Conservation (phyloP, 1,140 invertebrate species). For the Bombus superbus region DNA sequence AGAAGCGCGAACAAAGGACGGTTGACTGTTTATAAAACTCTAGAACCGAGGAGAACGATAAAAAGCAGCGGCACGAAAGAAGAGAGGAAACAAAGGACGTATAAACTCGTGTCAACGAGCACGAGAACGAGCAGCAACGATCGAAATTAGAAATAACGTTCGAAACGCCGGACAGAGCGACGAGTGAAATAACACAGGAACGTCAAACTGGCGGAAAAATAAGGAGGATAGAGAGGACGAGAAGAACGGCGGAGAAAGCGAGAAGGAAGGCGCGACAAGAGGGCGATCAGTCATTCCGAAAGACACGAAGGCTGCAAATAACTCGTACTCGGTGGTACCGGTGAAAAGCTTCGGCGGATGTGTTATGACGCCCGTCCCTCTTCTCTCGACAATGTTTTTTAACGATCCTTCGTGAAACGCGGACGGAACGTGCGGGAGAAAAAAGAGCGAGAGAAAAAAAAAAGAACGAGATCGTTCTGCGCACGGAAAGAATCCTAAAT, state of each 20-base stretch:
- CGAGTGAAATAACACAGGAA: background rate
- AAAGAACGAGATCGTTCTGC: background rate
- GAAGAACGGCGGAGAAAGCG: background rate
- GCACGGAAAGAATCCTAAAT: conserved; percentile 6
- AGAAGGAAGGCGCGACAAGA: conserved; percentile 8
- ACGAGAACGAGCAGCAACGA: background rate
- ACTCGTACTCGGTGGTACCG: background rate
- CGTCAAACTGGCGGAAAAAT: background rate
- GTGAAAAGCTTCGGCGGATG: conserved; percentile 36
- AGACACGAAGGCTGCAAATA: conserved; percentile 32
- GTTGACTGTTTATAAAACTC: background rate
- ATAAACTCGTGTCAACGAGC: background rate
- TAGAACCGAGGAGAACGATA: background rate
- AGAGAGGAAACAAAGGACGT: background rate
- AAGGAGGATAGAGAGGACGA: background rate
- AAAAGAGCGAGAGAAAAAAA: background rate
- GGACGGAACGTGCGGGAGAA: background rate
- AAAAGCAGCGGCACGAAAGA: background rate
- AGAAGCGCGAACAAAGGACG: background rate
- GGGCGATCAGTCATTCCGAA: conserved; percentile 34
- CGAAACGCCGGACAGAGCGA: background rate
- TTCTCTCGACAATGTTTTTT: background rate
- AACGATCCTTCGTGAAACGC: background rate
- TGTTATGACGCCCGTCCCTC: conserved; percentile 1
- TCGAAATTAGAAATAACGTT: conserved; percentile 19